A percentile compares a stretch with the other conserved stretches of the same genome.
These are phyloP conservation scores for Trypoxylon attenuatum DNA, from an alignment of 2,888 invertebrate species.

Conservation along the genomic window DNA sequence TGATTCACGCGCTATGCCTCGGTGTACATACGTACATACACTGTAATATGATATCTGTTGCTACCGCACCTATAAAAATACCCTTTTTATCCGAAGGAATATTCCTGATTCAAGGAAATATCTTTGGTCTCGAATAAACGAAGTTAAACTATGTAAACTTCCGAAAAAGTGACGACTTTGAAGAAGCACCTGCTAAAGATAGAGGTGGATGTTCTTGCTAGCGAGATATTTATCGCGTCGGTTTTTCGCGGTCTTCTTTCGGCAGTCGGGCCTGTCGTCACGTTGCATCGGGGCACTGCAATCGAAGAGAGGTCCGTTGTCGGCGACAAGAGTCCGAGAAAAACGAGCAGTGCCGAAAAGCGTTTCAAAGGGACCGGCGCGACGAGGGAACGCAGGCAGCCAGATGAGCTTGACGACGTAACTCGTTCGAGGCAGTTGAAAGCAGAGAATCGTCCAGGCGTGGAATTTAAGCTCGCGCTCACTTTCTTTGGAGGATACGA, in stretches of 20 bases:
- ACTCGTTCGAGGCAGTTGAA: background rate
- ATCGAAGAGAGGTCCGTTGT: slow-evolving; percentile 29
- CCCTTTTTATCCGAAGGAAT: background rate
- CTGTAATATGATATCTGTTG: no score
- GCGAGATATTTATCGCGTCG: slow-evolving; percentile 29
- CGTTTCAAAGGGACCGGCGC: slow-evolving; percentile 36
- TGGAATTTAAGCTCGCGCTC: background rate
- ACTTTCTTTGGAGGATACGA: no score
- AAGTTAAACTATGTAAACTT: background rate
- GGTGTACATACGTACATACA: no score
- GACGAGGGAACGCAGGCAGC: no score
- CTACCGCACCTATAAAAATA: background rate
- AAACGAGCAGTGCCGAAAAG: slow-evolving; percentile 15
- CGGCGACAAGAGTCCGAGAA: slow-evolving; percentile 19
- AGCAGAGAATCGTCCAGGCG: background rate
- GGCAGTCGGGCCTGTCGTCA: no score
- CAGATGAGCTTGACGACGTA: slow-evolving; percentile 27
- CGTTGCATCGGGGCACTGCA: slow-evolving; percentile 24
- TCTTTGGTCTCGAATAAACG: background rate
- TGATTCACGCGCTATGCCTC: no score
- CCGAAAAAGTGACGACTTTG: background rate
- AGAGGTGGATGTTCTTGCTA: slow-evolving; percentile 7
- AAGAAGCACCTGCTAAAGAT: background rate
- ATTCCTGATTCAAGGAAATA: background rate
- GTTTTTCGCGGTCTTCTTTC: slow-evolving; percentile 12